Conservation (phyloP, 37 sponge, comb jelly and placozoan genomes). For the Geodia barretti region DNA sequence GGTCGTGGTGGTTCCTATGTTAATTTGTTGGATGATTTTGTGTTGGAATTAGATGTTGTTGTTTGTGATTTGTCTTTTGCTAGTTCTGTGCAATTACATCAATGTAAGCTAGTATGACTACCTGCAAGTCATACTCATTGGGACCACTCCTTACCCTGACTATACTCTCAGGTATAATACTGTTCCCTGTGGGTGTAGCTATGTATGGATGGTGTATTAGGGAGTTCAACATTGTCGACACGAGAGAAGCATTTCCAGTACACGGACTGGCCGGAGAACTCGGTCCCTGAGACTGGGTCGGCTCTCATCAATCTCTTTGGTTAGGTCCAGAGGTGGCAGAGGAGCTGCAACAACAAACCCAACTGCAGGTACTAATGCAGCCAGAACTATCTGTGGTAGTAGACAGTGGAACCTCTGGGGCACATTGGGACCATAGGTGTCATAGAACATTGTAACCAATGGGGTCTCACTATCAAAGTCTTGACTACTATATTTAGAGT, state of each 20-base stretch:
- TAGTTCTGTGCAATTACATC: too few species aligned
- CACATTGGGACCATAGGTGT: not conserved
- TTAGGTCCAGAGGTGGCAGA: slow-evolving; percentile 89
- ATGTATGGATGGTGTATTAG: too few species aligned
- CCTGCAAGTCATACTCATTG: slow-evolving; percentile 52
- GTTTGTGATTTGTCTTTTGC: too few species aligned
- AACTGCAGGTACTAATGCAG: slow-evolving; percentile 86
- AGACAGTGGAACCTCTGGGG: too few species aligned
- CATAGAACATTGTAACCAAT: too few species aligned
- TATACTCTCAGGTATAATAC: slow-evolving; percentile 45
- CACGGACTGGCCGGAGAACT: slow-evolving; percentile 85
- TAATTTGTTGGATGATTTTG: too few species aligned
- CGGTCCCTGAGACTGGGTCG: slow-evolving; percentile 57
- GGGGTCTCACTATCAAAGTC: too few species aligned
- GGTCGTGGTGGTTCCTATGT: too few species aligned
- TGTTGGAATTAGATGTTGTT: too few species aligned
- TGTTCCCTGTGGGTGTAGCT: too few species aligned
- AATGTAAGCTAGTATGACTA: slow-evolving; percentile 30
- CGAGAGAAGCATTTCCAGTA: slow-evolving; percentile 85
- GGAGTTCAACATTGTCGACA: slow-evolving; percentile 82
- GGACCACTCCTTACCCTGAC: slow-evolving; percentile 56
- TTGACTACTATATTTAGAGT: too few species aligned
- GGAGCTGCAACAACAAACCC: slow-evolving; percentile 59
- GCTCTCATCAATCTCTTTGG: slow-evolving; percentile 85
- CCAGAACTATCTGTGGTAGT: too few species aligned